Evolutionary conservation across 23 tunicate species (phyloP), one percentile per base, ranked within the genome.

Genomic region (Halocynthia roretzi): DNA sequence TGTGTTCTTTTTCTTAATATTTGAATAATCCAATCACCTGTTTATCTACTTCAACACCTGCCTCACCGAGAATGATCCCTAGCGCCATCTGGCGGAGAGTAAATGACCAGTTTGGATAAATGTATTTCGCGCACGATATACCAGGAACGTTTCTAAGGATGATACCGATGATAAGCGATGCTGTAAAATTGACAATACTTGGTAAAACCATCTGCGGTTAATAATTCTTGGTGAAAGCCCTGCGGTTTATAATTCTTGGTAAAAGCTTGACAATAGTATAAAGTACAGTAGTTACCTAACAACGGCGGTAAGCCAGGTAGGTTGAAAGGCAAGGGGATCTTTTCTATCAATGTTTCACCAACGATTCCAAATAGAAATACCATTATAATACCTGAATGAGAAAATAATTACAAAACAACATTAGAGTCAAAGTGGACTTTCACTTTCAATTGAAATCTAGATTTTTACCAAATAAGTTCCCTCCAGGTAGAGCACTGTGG

Each of bases 1-100:
- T 31, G 44, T 31, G 44, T 31, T 31, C 4, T 31, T 31, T 31
- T 31, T 31, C 44, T 31, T 31, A 31, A 31, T 31, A 31, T 31
- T 31, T 31, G 44, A 4, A 31, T 31, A 31, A 31, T 31, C 4
- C 44, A 31, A 31, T 20, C 66, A 71, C 89, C 89, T 78, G 84
- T 72, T 84, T 84, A 63, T 84, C 89, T 6, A 84, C 89, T 71
- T 84, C 89, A 10, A 84, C 89, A 7, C 89, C 89, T 6, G 89
- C 89, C 56, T 84, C 89, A 56, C 89, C 89, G 54, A 84, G 65
- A 51, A 84, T 84, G 70, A 84, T 40, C 0, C 89, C 89, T 12
- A 84, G 79, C 11, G 89, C 78, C 89, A 84, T 84, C 60, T 84
- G 89, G 15, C 89, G 67, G 22, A 84, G 72, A 7, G 83, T 78